Evolutionary conservation across 2,113 vertebrate genomes (phyloP).

Genomic region (Myrmecobius fasciatus): DNA sequence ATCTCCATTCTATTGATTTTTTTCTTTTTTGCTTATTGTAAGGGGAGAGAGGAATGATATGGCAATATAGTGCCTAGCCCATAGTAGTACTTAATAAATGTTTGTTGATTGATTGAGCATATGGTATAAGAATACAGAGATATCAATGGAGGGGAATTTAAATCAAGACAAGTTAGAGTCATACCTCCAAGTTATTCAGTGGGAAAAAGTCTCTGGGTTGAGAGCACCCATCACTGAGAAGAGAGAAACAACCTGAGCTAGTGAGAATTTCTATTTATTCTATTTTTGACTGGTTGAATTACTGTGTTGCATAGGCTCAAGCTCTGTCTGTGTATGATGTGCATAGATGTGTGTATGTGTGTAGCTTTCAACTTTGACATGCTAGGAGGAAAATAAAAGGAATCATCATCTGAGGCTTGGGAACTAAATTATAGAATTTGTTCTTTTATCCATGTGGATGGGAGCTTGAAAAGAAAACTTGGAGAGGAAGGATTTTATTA

Average conservation of each 20-base stretch:
- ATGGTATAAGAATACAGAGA: neutral
- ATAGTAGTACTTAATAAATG: neutral
- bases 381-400: neutral
- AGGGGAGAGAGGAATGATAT: neutral
- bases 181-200: neutral
- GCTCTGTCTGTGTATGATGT: neutral
- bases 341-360: neutral
- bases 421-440: slow-evolving; percentile 20
- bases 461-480: neutral
- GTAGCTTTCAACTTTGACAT: neutral
- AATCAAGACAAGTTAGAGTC: neutral
- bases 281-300: slow-evolving; percentile 12
- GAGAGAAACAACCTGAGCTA: neutral
- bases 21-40: neutral
- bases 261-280: slow-evolving; percentile 36
- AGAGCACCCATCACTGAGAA: neutral
- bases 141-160: neutral
- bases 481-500: neutral
- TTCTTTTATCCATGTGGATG: neutral
- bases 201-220: neutral
- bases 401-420: neutral
- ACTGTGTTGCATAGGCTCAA: neutral
- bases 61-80: neutral
- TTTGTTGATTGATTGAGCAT: neutral
- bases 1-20: neutral